phyloP scores from a whole-genome alignment of 2,888 invertebrate genomes.

The Zaprionus bogoriensis region DNA sequence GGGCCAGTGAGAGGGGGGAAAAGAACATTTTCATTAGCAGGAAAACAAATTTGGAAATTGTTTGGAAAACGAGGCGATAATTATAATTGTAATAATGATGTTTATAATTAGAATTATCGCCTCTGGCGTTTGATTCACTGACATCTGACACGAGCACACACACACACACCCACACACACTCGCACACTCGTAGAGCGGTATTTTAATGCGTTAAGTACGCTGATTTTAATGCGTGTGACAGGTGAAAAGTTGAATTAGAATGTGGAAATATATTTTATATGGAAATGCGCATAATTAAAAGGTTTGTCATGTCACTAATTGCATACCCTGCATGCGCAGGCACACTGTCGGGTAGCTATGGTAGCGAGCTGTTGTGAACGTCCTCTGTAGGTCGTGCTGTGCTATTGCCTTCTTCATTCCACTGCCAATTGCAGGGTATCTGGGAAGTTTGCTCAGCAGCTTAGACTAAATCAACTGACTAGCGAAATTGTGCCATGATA shows the following conservation, averaged over 20 bases:
- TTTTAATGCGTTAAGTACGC: constrained; percentile 17
- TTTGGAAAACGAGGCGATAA: constrained; percentile 9
- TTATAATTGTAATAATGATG: constrained; percentile 7
- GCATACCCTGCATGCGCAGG: neutral
- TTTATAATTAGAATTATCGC: constrained; percentile 45
- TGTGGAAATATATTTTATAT: neutral
- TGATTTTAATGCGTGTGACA: constrained; percentile 9
- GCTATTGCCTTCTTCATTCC: no score
- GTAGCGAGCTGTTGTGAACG: no score
- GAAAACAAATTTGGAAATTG: constrained; percentile 8
- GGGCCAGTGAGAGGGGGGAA: no score
- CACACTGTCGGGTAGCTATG: neutral
- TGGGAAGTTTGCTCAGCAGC: no score
- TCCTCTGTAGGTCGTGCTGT: no score
- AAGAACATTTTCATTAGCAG: constrained; percentile 1
- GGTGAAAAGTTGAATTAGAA: neutral
- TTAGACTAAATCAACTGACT: no score
- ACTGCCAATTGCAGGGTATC: no score
- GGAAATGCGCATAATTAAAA: neutral
- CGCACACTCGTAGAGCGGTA: neutral
- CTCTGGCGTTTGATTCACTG: constrained; percentile 36
- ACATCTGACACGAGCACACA: constrained; percentile 24
- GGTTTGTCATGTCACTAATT: neutral
- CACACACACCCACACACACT: constrained; percentile 3
- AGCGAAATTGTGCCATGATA: no score